phyloP scores from a whole-genome alignment of 2,888 invertebrate species.

The Nephrocerus scutellatus region DNA sequence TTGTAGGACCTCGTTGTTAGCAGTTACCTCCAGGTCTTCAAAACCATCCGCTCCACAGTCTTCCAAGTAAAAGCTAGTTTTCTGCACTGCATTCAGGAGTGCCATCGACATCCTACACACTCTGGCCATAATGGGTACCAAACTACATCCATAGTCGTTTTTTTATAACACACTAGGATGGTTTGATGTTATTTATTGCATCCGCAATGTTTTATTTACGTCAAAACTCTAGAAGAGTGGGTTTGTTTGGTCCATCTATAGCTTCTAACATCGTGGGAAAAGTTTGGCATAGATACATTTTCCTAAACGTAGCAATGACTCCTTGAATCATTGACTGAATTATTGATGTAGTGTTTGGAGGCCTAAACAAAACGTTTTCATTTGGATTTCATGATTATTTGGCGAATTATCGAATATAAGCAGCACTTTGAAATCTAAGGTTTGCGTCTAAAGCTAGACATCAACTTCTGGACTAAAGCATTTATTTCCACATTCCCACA shows the following conservation, averaged over 20 bases:
- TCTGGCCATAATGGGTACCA: slow-evolving; percentile 9
- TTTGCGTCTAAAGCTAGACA: slow-evolving; percentile 15
- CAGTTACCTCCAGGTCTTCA: slow-evolving; percentile 2
- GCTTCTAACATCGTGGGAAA: slow-evolving; percentile 1
- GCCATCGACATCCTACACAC: slow-evolving; percentile 6
- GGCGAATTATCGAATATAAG: too few relatives aligned
- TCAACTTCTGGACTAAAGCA: slow-evolving; percentile 20
- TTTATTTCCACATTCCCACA: slow-evolving; percentile 7
- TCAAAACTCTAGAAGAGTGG: slow-evolving; percentile 3
- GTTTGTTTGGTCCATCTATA: slow-evolving; percentile 3
- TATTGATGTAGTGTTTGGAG: too few relatives aligned
- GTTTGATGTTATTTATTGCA: too few relatives aligned
- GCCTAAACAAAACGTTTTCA: slow-evolving; percentile 7
- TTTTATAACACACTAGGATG: too few relatives aligned
- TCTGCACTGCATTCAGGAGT: too few relatives aligned
- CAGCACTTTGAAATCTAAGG: slow-evolving; percentile 11
- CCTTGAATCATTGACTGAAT: too few relatives aligned
- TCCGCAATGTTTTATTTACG: slow-evolving; percentile 3
- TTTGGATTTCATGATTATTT: slow-evolving; percentile 6
- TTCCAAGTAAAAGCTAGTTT: too few relatives aligned
- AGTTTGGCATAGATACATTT: too few relatives aligned
- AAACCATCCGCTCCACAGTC: not conserved
- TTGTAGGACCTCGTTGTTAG: slow-evolving; percentile 1
- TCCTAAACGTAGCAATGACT: too few relatives aligned
- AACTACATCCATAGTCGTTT: slow-evolving; percentile 3